A percentile compares a stretch with the other conserved stretches of the same genome.
Conservation (phyloP, 2,797 vertebrate species). For the Hoplostethus mediterraneus region DNA sequence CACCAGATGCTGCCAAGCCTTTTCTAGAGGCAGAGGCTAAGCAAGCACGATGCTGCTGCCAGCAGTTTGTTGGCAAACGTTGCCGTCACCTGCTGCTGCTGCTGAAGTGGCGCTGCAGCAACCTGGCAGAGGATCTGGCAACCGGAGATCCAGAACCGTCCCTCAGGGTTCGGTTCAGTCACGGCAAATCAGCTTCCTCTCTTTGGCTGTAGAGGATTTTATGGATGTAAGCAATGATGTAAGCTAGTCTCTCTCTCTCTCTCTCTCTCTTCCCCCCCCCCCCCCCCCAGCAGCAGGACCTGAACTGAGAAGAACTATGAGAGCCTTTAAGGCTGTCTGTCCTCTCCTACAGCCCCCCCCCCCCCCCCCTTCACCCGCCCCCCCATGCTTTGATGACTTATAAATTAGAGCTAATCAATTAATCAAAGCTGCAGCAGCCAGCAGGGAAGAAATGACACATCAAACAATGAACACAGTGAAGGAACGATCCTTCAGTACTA, state of each 20-base stretch:
- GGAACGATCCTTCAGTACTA: neutral
- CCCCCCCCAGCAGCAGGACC: too few relatives aligned
- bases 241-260: slow-evolving; percentile 2
- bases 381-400: slow-evolving; percentile 29
- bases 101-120: slow-evolving; percentile 56
- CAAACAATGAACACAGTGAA: neutral
- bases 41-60: slow-evolving; percentile 66
- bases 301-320: too few relatives aligned
- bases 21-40: slow-evolving; percentile 74
- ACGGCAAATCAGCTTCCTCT: slow-evolving; percentile 52
- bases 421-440: slow-evolving; percentile 23
- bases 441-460: slow-evolving; percentile 3
- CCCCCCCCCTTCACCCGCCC: neutral
- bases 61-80: slow-evolving; percentile 75
- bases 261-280: neutral
- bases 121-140: slow-evolving; percentile 73
- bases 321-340: neutral
- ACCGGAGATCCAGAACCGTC: slow-evolving; percentile 38
- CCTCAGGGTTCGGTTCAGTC: slow-evolving; percentile 56
- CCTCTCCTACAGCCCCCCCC: slow-evolving; percentile 2
- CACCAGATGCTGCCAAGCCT: slow-evolving; percentile 57
- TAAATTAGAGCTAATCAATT: slow-evolving; percentile 38
- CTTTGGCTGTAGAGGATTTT: slow-evolving; percentile 43
- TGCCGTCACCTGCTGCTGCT: slow-evolving; percentile 74
- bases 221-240: slow-evolving; percentile 28